Conservation (phyloP, 2,797 vertebrate species). For the Vultur gryphus region DNA sequence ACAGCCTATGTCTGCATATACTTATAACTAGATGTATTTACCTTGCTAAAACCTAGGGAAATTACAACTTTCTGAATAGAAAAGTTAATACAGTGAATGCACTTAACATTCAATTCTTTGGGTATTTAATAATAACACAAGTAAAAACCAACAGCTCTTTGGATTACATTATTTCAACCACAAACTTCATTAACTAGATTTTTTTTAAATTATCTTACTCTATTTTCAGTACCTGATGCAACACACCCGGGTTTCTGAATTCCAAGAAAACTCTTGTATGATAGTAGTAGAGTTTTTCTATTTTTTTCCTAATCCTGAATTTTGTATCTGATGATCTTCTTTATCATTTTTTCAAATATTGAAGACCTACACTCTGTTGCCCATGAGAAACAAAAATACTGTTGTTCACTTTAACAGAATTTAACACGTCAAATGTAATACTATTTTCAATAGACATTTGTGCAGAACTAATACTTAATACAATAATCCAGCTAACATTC, state of each 20-base stretch:
- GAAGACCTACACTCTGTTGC: neutral
- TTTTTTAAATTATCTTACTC: neutral
- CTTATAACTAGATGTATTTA: neutral
- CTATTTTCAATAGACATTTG: neutral
- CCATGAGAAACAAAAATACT: neutral
- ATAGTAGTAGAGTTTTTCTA: accelerated
- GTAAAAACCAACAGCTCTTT: neutral
- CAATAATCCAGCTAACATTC: neutral
- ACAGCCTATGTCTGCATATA: neutral
- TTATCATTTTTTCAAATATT: neutral
- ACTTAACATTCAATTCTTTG: neutral
- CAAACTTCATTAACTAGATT: accelerated
- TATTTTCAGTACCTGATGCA: neutral
- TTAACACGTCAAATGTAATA: neutral
- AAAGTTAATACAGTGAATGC: neutral
- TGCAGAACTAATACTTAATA: neutral
- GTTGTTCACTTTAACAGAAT: neutral
- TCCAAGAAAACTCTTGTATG: neutral
- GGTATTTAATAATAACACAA: neutral
- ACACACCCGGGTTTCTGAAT: neutral
- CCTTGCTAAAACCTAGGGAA: neutral
- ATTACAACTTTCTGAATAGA: neutral
- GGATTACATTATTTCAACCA: neutral
- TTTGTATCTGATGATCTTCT: neutral
- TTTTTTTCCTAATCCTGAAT: neutral